A percentile compares a stretch with the other conserved stretches of the same genome.
These are phyloP conservation scores for Xanthostigma xanthostigma DNA, from an alignment of 2,888 invertebrate genomes.

Conservation along the genomic window DNA sequence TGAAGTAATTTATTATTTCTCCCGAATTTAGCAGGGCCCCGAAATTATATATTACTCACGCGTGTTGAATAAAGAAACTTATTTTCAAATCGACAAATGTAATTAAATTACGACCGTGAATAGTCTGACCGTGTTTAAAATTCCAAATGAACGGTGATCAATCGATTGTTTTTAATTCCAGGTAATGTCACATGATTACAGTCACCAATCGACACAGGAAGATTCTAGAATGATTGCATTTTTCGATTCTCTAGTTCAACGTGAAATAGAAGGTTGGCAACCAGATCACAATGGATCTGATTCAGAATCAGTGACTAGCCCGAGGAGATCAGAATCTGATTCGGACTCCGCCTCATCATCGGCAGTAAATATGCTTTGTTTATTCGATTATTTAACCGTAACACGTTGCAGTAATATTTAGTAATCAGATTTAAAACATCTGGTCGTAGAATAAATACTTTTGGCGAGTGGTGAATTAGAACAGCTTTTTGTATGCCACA, in stretches of 20 bases:
- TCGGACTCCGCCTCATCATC: constrained; percentile 7
- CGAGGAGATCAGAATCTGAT: constrained; percentile 26
- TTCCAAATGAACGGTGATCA: neutral
- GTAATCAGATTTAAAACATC: neutral
- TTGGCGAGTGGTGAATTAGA: no score
- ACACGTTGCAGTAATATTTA: neutral
- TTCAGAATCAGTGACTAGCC: constrained; percentile 19
- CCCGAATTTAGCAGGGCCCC: no score
- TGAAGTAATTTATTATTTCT: no score
- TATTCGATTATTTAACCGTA: constrained; percentile 1
- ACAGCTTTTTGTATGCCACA: no score
- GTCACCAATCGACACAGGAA: constrained; percentile 73
- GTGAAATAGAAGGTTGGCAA: constrained; percentile 72
- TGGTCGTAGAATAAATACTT: no score
- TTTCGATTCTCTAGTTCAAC: constrained; percentile 84
- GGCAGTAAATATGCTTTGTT: neutral
- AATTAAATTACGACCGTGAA: no score
- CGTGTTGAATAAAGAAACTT: no score
- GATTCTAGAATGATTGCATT: constrained; percentile 95
- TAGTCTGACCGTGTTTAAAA: neutral
- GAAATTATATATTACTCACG: no score
- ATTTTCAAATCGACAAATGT: neutral
- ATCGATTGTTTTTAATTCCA: constrained; percentile 22
- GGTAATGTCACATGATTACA: constrained; percentile 78
- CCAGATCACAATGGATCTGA: constrained; percentile 33